Evolutionary conservation across 2,113 vertebrate species (phyloP).

Genomic region (Lophochroa leadbeateri): DNA sequence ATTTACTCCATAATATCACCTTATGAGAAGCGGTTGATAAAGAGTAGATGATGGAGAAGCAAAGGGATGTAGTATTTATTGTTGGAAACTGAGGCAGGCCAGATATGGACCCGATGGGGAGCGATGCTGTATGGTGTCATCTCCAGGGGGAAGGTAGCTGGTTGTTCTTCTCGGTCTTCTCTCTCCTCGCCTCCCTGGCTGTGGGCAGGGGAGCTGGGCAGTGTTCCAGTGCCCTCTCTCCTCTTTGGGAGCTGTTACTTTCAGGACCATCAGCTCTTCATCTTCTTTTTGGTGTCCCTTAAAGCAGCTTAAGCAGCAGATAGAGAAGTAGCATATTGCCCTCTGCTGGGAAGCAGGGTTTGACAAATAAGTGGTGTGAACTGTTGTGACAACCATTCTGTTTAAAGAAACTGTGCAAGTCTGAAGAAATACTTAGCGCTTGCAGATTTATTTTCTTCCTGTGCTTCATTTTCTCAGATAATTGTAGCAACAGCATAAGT

Average conservation of each 20-base stretch:
- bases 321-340: conserved; percentile 50
- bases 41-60: not conserved
- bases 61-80: not conserved
- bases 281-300: not conserved
- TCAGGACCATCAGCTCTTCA: conserved; percentile 51
- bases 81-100: rapidly evolving
- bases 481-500: not conserved
- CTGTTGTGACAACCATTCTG: not conserved
- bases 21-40: not conserved
- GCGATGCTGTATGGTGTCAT: not conserved
- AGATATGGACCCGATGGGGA: not conserved
- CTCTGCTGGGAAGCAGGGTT: conserved; percentile 57
- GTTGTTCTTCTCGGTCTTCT: not conserved
- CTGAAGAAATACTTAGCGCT: not conserved
- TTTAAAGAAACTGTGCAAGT: not conserved
- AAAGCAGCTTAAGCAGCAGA: not conserved
- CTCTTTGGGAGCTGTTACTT: conserved; percentile 57
- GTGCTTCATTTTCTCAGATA: not conserved
- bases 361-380: not conserved
- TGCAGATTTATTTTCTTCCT: not conserved
- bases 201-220: not conserved
- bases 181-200: not conserved
- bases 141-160: not conserved
- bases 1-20: not conserved
- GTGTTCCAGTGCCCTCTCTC: not conserved